Percentiles rank a stretch among this genome's conserved stretches.
Evolutionary conservation across 2,797 vertebrate species (phyloP).

Genomic region (Antrozous pallidus): DNA sequence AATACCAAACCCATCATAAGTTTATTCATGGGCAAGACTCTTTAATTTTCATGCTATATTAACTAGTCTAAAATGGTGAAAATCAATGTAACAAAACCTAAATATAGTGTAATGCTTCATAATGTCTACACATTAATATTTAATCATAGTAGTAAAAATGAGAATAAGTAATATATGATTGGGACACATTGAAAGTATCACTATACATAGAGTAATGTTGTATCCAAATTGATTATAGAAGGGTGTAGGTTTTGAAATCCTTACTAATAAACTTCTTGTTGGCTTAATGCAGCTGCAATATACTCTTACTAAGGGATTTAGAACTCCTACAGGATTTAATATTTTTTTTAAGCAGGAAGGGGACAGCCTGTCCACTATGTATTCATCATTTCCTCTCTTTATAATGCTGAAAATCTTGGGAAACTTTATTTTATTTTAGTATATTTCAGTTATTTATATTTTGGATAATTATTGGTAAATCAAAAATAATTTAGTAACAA

Average conservation of each 20-base stretch:
- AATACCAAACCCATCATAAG: conserved; percentile 64
- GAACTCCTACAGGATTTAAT: conserved; percentile 57
- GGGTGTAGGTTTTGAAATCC: conserved; percentile 66
- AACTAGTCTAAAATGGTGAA: conserved; percentile 74
- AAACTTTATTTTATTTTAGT: conserved; percentile 64
- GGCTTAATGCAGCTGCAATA: conserved; percentile 61
- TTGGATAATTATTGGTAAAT: conserved; percentile 65
- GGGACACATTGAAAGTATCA: conserved; percentile 77
- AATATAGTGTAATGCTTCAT: conserved; percentile 78
- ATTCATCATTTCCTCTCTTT: conserved; percentile 27
- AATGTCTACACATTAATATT: conserved; percentile 82
- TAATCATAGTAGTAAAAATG: conserved; percentile 81
- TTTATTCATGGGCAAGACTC: conserved; percentile 60
- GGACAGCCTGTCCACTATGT: not conserved
- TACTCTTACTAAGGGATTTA: conserved; percentile 65
- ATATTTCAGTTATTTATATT: conserved; percentile 54
- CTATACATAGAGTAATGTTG: conserved; percentile 75
- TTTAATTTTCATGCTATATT: conserved; percentile 65
- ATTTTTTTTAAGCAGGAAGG: conserved; percentile 56
- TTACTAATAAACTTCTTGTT: conserved; percentile 69
- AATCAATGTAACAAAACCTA: conserved; percentile 82
- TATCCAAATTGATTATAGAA: conserved; percentile 75
- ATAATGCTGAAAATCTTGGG: not conserved
- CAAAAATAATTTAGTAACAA: conserved; percentile 46
- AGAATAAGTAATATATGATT: conserved; percentile 81